Percentiles rank a stretch among this genome's conserved stretches.
Evolutionary conservation across 2,888 invertebrate genomes (phyloP).

Genomic region (Temnothorax rugatulus): DNA sequence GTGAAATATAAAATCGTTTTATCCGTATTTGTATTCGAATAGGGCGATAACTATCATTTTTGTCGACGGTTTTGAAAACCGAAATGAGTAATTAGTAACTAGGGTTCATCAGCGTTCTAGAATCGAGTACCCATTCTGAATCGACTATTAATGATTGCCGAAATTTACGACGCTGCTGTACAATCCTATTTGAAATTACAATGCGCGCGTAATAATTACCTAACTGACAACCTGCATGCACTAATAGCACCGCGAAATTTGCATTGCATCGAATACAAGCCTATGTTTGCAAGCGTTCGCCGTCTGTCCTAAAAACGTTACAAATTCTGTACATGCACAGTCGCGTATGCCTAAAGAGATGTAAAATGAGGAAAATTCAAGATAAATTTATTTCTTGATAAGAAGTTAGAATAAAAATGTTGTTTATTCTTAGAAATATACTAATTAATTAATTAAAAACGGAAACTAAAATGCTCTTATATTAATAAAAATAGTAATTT

Average conservation of each 20-base stretch:
- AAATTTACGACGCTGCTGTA: slow-evolving; percentile 25
- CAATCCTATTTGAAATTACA: slow-evolving; percentile 54
- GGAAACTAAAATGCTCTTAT: not conserved
- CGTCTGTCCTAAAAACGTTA: not conserved
- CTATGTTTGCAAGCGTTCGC: not conserved
- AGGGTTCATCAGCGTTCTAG: slow-evolving; percentile 48
- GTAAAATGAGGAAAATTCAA: not conserved
- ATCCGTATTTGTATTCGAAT: slow-evolving; percentile 19
- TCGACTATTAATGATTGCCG: slow-evolving; percentile 45
- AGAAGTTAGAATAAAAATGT: not conserved
- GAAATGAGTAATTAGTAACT: slow-evolving; percentile 45
- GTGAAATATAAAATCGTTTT: slow-evolving; percentile 22
- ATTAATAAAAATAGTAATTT: not conserved
- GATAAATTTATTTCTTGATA: not conserved
- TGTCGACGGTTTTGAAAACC: slow-evolving; percentile 17
- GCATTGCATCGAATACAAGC: slow-evolving; percentile 21
- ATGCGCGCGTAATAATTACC: slow-evolving; percentile 46
- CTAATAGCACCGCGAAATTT: slow-evolving; percentile 46
- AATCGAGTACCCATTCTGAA: slow-evolving; percentile 20
- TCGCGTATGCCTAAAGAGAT: not conserved
- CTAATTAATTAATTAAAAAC: not conserved
- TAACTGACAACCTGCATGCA: slow-evolving; percentile 35
- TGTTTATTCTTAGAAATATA: not conserved
- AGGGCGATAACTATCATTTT: slow-evolving; percentile 10
- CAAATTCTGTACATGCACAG: not conserved